Evolutionary conservation across 2,888 invertebrate genomes (phyloP), one percentile per base, ranked within the genome.

Genomic region (Brachynemurus nebulosus): DNA sequence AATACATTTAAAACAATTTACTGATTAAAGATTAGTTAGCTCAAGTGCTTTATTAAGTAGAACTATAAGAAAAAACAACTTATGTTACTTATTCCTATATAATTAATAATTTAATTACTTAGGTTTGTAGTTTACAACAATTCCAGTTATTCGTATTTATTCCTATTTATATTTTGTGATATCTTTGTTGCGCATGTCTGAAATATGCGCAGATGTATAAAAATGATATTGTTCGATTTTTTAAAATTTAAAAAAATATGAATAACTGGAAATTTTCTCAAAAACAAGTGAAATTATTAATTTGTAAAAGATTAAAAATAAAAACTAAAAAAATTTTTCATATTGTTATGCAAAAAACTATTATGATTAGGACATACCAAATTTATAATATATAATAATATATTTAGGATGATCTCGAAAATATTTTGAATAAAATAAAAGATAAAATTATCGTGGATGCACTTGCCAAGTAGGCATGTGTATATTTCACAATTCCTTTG

Each of bases 401-500:
- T 37, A 36, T 16, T 3, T 16, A 17, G 14, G 27, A 14, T 33
- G n/a, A 6, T 33, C 16, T 33, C 9, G 4, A 14, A 14, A 16
- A 14, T n/a, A 20, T 19, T 14, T 18, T 37, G 37, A 37, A 37
- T 11, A 12, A 37, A 19, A 19, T 20, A 7, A 20, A 17, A 7
- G 2, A 11, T 37, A 12, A 9, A 36, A 34, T 14, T 14, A n/a
- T n/a, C n/a, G n/a, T n/a, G n/a, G n/a, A n/a, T n/a, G n/a, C n/a
- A n/a, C n/a, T n/a, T n/a, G n/a, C n/a, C n/a, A n/a, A n/a, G n/a
- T n/a, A n/a, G n/a, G n/a, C n/a, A n/a, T n/a, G n/a, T n/a, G n/a
- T n/a, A 19, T 37, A 18, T 12, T 37, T 37, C 37, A 37, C 37
- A 37, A 37, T 37, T 37, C 37, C 37, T 37, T 37, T 37, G 12